Base-by-base conservation (phyloP, 2,888 invertebrate species). In the Resseliella maxima region DNA sequence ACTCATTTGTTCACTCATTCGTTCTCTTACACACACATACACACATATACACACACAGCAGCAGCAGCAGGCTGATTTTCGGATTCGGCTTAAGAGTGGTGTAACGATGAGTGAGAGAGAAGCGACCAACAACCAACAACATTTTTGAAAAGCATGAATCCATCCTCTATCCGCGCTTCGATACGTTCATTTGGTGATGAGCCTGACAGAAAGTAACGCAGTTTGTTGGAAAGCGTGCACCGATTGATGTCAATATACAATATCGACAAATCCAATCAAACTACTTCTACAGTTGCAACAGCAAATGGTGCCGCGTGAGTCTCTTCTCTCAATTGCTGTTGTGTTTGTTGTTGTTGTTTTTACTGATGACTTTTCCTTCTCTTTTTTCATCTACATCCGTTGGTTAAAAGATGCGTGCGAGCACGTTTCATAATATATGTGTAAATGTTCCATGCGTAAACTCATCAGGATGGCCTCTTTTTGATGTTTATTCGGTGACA, bases 241-340 rank as follows among this genome's bases (percentile, higher is more conserved):
- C 59, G 59, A 59, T 6, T 72, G 2, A 72, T 72, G 35, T 72
- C 35, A 72, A 72, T 59, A 59, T 12, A 59, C 27, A 27, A 59
- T 72, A 72, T 72, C 72, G 35, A 72, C 72, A n/a, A 72, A 72
- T 72, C 72, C 35, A 72, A 72, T 72, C 72, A 35, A 24, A 27
- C 35, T 31, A 15, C 72, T 72, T n/a, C 2, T 59, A 59, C 27
- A 59, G 6, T 24, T n/a, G 24, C 18, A 6, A 18, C n/a, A 10
- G 15, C 41, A 8, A 12, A 5, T 41, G 41, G 6, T 50, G 46
- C 18, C 46, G 46, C 2, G 46, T 50, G 18, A 8, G 46, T 18
- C 18, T 50, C 27, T 59, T 5, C 50, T 50, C 21, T 12, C n/a
- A n/a, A n/a, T n/a, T n/a, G n/a, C n/a, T n/a, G n/a, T n/a, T n/a